Evolutionary conservation across 92 coral and sea anemone species (phyloP), one percentile per base, ranked within the genome.

Genomic region (Blastomussa wellsi): DNA sequence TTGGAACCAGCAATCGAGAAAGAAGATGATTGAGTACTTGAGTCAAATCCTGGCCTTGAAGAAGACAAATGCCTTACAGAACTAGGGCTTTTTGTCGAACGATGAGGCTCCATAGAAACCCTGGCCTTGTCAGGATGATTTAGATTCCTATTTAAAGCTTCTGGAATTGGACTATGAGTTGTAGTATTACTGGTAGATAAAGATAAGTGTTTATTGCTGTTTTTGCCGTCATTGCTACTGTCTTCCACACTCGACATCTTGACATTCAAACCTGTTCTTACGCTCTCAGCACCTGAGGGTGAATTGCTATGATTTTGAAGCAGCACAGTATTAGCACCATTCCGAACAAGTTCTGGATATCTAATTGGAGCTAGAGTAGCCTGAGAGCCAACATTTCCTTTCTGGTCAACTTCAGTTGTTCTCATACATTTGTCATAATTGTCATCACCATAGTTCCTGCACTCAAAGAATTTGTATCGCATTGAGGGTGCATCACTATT

Each of bases 381-480:
- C 24, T 65, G 52, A 49, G 72, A 36, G 47, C 75, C 86, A 22
- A 38, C 39, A 28, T 73, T 72, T 62, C 80, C 79, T 39, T 78
- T 89, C 36, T 75, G 82, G 20, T 91, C 92, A 55, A 64, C 33
- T 55, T 80, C 84, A 0, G 91, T 74, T n/a, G 62, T 62, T 35
- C 74, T 83, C 8, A 83, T 83, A 47, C 72, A 83, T 60, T 83
- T 74, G 35, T 92, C 85, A 48, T 86, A 94, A n/a, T 91, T 70
- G 32, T 90, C 91, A 77, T 94, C 98, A 16, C 98, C 98, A 67
- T 92, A 94, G 62, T 92, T 94, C n/a, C 92, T 90, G 74, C 95
- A 94, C 55, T 80, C 82, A 74, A 92, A 94, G 88, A 88, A 90
- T 72, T 88, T 90, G 87, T 84, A 94, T 28, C 98, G 86, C 76